These are phyloP conservation scores for Fopius arisanus DNA, from an alignment of 1,140 invertebrate genomes.

Conservation along the genomic window DNA sequence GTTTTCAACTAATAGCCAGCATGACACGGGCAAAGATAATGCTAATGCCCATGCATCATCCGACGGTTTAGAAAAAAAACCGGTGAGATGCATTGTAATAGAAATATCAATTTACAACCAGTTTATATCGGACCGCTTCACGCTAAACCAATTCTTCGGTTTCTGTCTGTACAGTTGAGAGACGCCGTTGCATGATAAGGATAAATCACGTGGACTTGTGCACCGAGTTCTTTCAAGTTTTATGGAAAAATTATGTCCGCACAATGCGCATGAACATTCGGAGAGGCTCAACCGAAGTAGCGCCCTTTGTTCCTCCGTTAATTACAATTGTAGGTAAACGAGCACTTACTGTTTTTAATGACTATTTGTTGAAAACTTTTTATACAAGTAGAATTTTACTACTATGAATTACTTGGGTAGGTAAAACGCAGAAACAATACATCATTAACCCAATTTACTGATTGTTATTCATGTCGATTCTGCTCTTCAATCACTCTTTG, in stretches of 20 bases:
- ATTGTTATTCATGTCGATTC: not conserved
- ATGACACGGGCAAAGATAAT: too few relatives aligned
- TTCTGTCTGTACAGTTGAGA: too few relatives aligned
- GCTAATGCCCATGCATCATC: too few relatives aligned
- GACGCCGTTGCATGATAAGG: constrained; percentile 7
- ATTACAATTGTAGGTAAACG: constrained; percentile 2
- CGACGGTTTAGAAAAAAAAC: too few relatives aligned
- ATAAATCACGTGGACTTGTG: constrained; percentile 4
- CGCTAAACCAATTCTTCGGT: not conserved
- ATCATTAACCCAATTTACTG: not conserved
- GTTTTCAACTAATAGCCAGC: too few relatives aligned
- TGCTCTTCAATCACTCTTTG: not conserved
- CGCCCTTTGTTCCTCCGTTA: not conserved
- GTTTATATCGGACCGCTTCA: not conserved
- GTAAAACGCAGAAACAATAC: not conserved
- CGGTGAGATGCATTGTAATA: too few relatives aligned
- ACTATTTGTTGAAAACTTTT: constrained; percentile 8
- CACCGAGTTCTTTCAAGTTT: not conserved
- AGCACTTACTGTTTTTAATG: not conserved
- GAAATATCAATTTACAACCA: not conserved
- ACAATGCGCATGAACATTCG: not conserved
- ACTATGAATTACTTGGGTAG: not conserved
- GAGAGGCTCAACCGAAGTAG: not conserved
- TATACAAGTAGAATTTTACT: not conserved
- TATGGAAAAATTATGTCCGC: not conserved